Evolutionary conservation across 2,797 vertebrate genomes (phyloP).

Genomic region (Lutjanus campechanus): DNA sequence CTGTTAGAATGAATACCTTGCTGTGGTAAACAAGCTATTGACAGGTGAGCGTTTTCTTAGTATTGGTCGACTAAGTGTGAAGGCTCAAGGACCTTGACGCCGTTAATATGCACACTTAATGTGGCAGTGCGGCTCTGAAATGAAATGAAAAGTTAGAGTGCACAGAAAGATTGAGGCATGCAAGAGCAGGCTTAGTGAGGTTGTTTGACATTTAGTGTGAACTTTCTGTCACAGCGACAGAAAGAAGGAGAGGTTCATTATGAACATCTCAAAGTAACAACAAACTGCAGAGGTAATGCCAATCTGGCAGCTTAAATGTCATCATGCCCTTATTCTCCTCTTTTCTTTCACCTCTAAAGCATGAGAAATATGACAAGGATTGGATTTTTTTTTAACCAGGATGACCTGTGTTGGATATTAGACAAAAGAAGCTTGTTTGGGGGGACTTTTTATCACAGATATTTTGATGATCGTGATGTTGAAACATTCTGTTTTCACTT

Average conservation of each 20-base stretch:
- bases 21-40: conserved; percentile 2
- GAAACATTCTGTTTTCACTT: conserved; percentile 16
- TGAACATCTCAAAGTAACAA: conserved; percentile 42
- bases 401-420: neutral
- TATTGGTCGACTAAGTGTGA: neutral
- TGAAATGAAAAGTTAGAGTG: conserved; percentile 3
- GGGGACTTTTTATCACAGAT: neutral
- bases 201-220: conserved; percentile 61
- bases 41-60: neutral
- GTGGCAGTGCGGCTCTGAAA: neutral
- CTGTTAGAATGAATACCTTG: neutral
- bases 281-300: conserved; percentile 45
- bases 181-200: neutral
- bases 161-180: conserved; percentile 7
- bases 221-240: conserved; percentile 52
- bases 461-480: conserved; percentile 19
- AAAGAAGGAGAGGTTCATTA: conserved; percentile 41
- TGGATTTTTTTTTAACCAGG: no score
- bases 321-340: conserved; percentile 22
- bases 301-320: conserved; percentile 52
- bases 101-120: neutral
- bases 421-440: neutral
- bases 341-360: conserved; percentile 10
- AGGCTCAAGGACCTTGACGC: neutral
- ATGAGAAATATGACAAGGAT: neutral